Evolutionary conservation across 2,113 vertebrate species (phyloP), one percentile per base, ranked within the genome.

Genomic region (Eolophus roseicapilla): DNA sequence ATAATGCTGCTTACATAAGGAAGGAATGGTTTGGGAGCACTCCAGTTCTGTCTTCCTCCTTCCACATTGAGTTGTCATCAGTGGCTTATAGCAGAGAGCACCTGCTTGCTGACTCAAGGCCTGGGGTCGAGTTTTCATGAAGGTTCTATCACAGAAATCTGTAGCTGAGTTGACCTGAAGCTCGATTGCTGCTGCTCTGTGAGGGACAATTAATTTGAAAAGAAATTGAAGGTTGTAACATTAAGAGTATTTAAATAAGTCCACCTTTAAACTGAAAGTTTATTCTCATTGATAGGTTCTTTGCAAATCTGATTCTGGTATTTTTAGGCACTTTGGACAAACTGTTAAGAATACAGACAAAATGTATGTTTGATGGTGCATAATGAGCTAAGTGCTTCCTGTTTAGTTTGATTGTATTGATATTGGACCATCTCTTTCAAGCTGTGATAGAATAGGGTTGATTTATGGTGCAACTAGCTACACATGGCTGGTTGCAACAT

Each of bases 31-130:
- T 59, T 68, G 89, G 57, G 52, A 89, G 69, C n/a, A 80, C 86
- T 93, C 93, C 87, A 52, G 68, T 95, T 95, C 86, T 95, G 80
- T 89, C 89, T 84, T 68, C 23, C 25, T 84, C 29, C 60, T 77
- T 95, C 86, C 69, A 52, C 57, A 3, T 0, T 39, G 70, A 71
- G 63, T 88, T 94, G 86, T 71, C 91, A 57, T 43, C 69, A 13
- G 76, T 63, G 69, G 46, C 55, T 92, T 71, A 47, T 27, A 64
- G 86, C 74, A 86, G 89, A 52, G 89, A 93, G 91, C 86, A 91
- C 86, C 95, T 95, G 83, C 93, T 93, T 84, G 91, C 94, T 97
- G 94, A 91, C 83, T 93, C 77, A 60, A 0, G 57, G 84, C 27
- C 52, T 0, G 13, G 88, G 86, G 55, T 88, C 50, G 27, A 39